Conservation (phyloP, 2,888 invertebrate species). For the Stomorhina lunata region DNA sequence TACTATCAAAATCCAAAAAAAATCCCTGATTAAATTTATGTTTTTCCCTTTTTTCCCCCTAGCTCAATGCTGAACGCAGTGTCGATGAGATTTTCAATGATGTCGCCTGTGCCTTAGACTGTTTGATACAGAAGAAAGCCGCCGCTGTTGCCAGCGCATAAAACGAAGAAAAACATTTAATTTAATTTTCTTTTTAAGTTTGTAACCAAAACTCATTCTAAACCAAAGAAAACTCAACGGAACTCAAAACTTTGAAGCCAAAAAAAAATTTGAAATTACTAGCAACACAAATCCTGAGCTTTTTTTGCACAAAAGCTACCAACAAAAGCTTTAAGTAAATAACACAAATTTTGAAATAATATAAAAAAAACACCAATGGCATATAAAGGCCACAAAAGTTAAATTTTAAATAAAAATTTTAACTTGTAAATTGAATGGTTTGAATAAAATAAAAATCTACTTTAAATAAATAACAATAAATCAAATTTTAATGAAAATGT, state of each 20-base stretch:
- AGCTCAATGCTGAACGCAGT: conserved; percentile 90
- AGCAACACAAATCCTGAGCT: conserved; percentile 1
- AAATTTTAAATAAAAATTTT: neutral
- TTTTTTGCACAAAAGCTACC: conserved; percentile 3
- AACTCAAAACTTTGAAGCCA: neutral
- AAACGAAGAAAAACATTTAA: neutral
- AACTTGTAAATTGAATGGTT: neutral
- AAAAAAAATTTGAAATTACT: neutral
- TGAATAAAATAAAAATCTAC: neutral
- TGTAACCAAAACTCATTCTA: conserved; percentile 7
- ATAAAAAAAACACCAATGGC: conserved; percentile 12
- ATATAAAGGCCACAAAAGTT: neutral
- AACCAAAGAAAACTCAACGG: conserved; percentile 20
- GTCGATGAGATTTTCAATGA: conserved; percentile 89
- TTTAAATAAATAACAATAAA: neutral
- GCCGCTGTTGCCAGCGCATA: conserved; percentile 69
- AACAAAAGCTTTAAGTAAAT: neutral
- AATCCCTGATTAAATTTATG: neutral
- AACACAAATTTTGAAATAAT: conserved; percentile 12
- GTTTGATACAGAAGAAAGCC: conserved; percentile 77
- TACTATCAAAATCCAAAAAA: neutral
- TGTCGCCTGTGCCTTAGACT: conserved; percentile 84
- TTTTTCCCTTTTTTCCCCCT: conserved; percentile 49
- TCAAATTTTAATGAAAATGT: no score
- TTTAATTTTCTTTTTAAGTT: conserved; percentile 5